A percentile compares a stretch with the other conserved stretches of the same genome.
Evolutionary conservation across 2,113 vertebrate genomes (phyloP).

Genomic region (Takifugu bimaculatus): DNA sequence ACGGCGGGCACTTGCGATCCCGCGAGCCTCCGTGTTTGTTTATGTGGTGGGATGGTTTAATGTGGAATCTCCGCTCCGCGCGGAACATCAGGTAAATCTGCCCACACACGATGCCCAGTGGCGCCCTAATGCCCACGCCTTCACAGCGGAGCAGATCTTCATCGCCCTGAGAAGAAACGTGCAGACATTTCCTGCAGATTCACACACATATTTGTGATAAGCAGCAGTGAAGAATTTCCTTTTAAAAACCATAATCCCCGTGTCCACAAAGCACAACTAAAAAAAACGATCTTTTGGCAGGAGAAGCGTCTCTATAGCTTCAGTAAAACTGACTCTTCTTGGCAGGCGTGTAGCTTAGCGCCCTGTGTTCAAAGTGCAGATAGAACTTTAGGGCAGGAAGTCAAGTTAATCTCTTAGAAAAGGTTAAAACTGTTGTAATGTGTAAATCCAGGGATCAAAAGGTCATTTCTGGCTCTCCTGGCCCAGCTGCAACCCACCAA

Average conservation of each 20-base stretch:
- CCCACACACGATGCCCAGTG: not conserved
- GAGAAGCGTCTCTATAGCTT: too few relatives aligned
- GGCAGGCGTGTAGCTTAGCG: not conserved
- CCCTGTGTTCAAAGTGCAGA: constrained; percentile 3
- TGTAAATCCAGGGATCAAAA: constrained; percentile 5
- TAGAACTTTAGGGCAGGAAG: constrained; percentile 8
- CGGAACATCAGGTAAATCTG: too few relatives aligned
- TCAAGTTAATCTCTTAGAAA: constrained; percentile 19
- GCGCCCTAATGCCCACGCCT: constrained; percentile 23
- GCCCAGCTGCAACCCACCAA: not conserved
- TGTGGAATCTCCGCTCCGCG: too few relatives aligned
- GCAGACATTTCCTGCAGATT: constrained; percentile 17
- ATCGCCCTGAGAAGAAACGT: constrained; percentile 25
- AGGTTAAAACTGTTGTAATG: constrained; percentile 19
- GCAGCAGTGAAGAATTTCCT: not conserved
- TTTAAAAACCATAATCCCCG: too few relatives aligned
- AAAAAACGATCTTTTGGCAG: too few relatives aligned
- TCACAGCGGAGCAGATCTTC: constrained; percentile 41
- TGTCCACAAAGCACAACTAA: too few relatives aligned
- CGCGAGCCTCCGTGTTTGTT: constrained; percentile 13
- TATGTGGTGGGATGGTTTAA: constrained; percentile 4
- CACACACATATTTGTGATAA: constrained; percentile 42
- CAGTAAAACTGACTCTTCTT: too few relatives aligned
- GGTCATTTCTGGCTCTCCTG: constrained; percentile 8
- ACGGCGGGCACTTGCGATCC: not conserved